Conservation (phyloP, 2,797 vertebrate species). For the Botia kubotai region DNA sequence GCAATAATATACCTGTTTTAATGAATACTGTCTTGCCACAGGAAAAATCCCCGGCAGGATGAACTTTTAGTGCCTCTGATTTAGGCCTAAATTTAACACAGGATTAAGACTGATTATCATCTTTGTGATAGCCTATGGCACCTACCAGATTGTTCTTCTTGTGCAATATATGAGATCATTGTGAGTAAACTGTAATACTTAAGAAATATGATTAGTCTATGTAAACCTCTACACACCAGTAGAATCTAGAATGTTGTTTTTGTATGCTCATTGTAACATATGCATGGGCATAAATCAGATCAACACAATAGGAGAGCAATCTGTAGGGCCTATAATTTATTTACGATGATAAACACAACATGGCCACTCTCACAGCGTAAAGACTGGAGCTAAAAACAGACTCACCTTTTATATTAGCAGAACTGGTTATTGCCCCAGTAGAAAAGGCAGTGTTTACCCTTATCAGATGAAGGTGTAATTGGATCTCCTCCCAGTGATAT, state of each 20-base stretch:
- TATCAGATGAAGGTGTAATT: slow-evolving; percentile 69
- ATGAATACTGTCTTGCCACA: slow-evolving; percentile 54
- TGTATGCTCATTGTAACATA: slow-evolving; percentile 58
- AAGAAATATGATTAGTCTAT: too few relatives aligned
- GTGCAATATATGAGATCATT: too few relatives aligned
- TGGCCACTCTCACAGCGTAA: neutral
- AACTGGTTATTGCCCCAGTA: slow-evolving; percentile 19
- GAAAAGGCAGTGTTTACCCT: slow-evolving; percentile 59
- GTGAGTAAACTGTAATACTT: too few relatives aligned
- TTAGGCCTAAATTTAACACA: neutral
- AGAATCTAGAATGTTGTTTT: slow-evolving; percentile 24
- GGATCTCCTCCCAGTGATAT: slow-evolving; percentile 59
- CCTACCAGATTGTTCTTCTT: too few relatives aligned
- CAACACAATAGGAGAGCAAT: slow-evolving; percentile 56
- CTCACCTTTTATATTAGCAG: slow-evolving; percentile 22
- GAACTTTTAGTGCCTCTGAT: slow-evolving; percentile 29
- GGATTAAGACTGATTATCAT: too few relatives aligned
- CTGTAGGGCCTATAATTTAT: slow-evolving; percentile 65
- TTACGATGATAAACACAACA: slow-evolving; percentile 58
- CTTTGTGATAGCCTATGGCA: too few relatives aligned
- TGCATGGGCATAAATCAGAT: slow-evolving; percentile 65
- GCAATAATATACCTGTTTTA: slow-evolving; percentile 46
- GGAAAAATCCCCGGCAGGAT: slow-evolving; percentile 46
- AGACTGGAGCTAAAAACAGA: neutral
- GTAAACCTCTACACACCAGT: neutral